Base-by-base conservation (phyloP, 2,888 invertebrate species). In the Apocheima hispidaria region DNA sequence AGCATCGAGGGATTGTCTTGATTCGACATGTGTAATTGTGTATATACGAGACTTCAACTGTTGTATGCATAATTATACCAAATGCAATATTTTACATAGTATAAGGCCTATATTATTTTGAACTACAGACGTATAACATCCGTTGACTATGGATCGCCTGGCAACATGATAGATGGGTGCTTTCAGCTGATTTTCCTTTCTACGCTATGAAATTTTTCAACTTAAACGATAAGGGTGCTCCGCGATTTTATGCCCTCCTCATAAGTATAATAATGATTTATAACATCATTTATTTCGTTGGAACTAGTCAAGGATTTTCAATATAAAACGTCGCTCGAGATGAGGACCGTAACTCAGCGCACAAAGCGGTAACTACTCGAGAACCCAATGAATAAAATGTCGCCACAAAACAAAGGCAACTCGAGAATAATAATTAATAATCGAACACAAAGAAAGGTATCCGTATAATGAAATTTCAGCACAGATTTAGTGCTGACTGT, bases 121-220 rank as follows among this genome's bases (percentile, higher is more conserved):
- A 85, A 83, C 80, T 78, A 78, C 73, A 74, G 81, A 81, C 82
- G 72, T 81, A 83, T 78, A 84, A 81, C 82, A 83, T 85, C 81
- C 83, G 79, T 71, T 74, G 77, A 70, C 76, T 78, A 68, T 71
- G 78, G 81, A 79, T 82, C 78, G 75, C 75, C 76, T 73, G 72
- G 71, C 78, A 68, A 71, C 73, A 83, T 88, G 89, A 90, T 87
- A 83, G 84, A 89, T 88, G 78, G 81, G 69, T 77, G 77, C 79
- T 75, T 81, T 74, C 79, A 79, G 78, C 81, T 83, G 85, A 86
- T 87, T 85, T 82, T 78, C 82, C 79, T 83, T 83, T 82, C 77
- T 82, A 75, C 76, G 77, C 78, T 73, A 83, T 80, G 80, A 83
- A 85, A 87, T 87, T 88, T 87, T 88, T 89, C 87, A 87, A 86